These are phyloP conservation scores for Sardinella longiceps DNA, from an alignment of 2,797 vertebrate species.

Conservation along the genomic window DNA sequence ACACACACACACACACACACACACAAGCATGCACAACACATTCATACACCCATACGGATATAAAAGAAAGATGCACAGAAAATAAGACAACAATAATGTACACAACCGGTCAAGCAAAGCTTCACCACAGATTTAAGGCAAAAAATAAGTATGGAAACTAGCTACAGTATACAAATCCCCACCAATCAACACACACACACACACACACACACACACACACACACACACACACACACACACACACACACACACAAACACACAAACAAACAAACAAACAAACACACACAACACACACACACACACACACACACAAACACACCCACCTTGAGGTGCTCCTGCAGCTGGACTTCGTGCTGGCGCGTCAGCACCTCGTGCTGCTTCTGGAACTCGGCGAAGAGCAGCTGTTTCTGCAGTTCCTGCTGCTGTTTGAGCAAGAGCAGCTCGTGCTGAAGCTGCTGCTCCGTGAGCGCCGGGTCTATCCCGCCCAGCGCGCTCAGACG, in stretches of 20 bases:
- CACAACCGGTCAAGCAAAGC: neutral
- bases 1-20: slow-evolving; percentile 30
- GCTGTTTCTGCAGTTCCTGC: slow-evolving; percentile 95
- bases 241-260: slow-evolving; percentile 39
- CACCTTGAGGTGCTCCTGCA: slow-evolving; percentile 95
- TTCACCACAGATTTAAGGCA: neutral
- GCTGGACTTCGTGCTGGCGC: slow-evolving; percentile 91
- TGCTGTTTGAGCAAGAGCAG: slow-evolving; percentile 91
- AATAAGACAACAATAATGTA: neutral
- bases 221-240: neutral
- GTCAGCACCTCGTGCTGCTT: slow-evolving; percentile 95
- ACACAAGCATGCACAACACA: slow-evolving; percentile 9
- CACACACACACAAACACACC: neutral
- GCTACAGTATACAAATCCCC: neutral
- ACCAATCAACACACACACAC: slow-evolving; percentile 26
- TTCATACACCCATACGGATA: neutral
- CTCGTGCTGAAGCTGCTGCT: slow-evolving; percentile 93
- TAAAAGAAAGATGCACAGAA: slow-evolving; percentile 28
- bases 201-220: neutral
- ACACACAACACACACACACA: slow-evolving; percentile 25
- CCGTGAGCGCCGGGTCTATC: slow-evolving; percentile 80
- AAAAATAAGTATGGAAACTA: neutral
- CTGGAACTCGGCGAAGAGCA: slow-evolving; percentile 96
- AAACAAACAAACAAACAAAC: slow-evolving; percentile 32
- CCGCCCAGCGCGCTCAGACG: slow-evolving; percentile 53